Base-by-base conservation (phyloP, 1,140 invertebrate species). In the Cotesia typhae region DNA sequence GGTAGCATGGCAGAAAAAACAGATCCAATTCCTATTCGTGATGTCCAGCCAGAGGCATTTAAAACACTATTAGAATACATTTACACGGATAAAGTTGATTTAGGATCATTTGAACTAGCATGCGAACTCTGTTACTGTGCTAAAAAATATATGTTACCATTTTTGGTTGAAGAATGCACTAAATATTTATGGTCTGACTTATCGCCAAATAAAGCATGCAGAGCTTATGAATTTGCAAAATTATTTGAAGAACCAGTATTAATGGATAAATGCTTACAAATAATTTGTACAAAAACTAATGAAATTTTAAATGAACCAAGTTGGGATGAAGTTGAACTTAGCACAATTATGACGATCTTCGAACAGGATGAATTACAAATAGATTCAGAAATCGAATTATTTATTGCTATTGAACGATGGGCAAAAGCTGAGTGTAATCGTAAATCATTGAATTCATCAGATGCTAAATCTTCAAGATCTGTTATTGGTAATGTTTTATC, bases 121-220 rank as follows among this genome's bases (percentile, higher is more conserved):
- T 95, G 93, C 84, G 93, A 95, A 76, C 84, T 95, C 10, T 95
- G 93, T 81, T 95, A 95, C 83, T 94, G 92, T 68, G 94, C 94
- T 10, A 95, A 95, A 78, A 96, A 96, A 78, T 96, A 95, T 78
- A 94, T 95, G 92, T 80, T 96, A 17, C 94, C 94, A 1, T 90
- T 92, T 82, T 86, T 96, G 4, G 92, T 95, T 0, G 91, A 94
- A 71, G 90, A 93, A 77, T 96, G 94, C 79, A 94, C 92, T 0
- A 90, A 91, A 70, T 95, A 91, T 82, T 85, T 95, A 37, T 94
- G 92, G 92, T 91, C 90, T 1, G 93, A 95, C 82, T 84, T 95
- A 1, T 90, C 92, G 74, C 90, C 93, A 0, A 92, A 91, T 74
- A 95, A 94, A 85, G 94, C 92, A 5, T 95, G 94, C 78, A 87